phyloP scores from a whole-genome alignment of 2,888 invertebrate genomes.

The Resseliella maxima region DNA sequence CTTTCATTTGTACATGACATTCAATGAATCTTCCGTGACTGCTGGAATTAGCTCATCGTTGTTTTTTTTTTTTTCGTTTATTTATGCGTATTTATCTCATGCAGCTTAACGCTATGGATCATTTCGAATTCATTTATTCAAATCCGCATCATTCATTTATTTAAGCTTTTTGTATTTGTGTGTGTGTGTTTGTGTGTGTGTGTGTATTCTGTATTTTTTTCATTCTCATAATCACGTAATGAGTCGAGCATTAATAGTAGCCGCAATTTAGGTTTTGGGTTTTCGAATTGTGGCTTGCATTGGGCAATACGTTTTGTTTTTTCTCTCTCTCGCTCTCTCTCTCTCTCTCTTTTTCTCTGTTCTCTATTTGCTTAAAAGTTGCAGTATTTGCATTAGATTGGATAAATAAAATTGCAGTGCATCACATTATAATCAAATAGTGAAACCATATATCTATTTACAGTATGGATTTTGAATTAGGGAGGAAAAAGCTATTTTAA shows the following conservation, averaged over 20 bases:
- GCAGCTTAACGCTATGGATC: neutral
- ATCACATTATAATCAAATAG: neutral
- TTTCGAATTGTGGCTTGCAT: constrained; percentile 21
- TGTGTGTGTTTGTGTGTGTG: neutral
- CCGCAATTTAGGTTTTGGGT: constrained; percentile 14
- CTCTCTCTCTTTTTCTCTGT: neutral
- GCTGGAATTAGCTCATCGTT: neutral
- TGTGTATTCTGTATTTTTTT: neutral
- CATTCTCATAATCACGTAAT: constrained; percentile 18
- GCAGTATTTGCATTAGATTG: constrained; percentile 33
- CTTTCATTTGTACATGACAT: neutral
- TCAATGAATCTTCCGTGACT: constrained; percentile 41
- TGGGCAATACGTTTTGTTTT: neutral
- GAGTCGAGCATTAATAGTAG: constrained; percentile 41
- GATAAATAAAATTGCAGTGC: constrained; percentile 4
- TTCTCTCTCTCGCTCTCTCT: neutral
- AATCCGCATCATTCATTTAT: constrained; percentile 48
- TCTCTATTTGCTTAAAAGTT: constrained; percentile 5
- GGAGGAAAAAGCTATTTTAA: constrained; percentile 31
- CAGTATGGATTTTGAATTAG: neutral
- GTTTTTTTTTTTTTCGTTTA: neutral
- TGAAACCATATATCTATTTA: neutral
- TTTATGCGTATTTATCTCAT: neutral
- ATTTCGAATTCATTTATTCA: constrained; percentile 53
- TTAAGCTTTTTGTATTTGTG: constrained; percentile 27